A percentile compares a stretch with the other conserved stretches of the same genome.
Evolutionary conservation across 1,140 invertebrate genomes (phyloP).

Genomic region (Pygmarrhopalites habei): DNA sequence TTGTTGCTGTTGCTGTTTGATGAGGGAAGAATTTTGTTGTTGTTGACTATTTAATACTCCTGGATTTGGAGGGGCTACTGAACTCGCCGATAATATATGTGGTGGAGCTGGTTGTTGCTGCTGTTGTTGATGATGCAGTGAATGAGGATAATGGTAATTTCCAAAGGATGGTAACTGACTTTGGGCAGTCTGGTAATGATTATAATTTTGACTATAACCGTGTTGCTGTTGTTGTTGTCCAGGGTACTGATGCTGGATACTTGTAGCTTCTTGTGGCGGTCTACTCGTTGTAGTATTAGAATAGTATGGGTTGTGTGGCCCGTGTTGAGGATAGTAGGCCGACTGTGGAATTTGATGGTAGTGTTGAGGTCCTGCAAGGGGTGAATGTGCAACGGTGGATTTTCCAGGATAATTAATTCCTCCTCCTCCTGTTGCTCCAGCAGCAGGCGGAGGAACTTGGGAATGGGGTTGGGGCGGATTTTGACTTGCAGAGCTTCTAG

Average conservation of each 20-base stretch:
- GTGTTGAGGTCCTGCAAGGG: conserved; percentile 12
- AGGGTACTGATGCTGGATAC: not conserved
- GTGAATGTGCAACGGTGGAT: not conserved
- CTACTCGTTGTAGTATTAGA: not conserved
- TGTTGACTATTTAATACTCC: not conserved
- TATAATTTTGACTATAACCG: not conserved
- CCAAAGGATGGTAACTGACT: no score
- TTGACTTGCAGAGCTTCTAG: no score
- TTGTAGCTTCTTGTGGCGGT: no score
- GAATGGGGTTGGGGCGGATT: conserved; percentile 34
- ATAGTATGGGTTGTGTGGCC: no score
- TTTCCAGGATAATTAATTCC: no score
- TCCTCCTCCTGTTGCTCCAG: not conserved
- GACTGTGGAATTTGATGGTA: no score
- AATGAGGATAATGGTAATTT: conserved; percentile 40
- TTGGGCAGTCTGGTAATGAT: conserved; percentile 12
- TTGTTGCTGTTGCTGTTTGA: no score
- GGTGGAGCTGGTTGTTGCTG: conserved; percentile 20
- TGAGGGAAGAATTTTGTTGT: no score
- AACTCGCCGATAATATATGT: conserved; percentile 16
- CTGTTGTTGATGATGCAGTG: conserved; percentile 13
- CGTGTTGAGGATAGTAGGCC: no score
- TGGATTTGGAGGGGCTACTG: conserved; percentile 40
- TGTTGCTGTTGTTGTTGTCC: conserved; percentile 6
- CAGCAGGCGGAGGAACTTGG: conserved; percentile 37